A percentile compares a stretch with the other conserved stretches of the same genome.
Conservation (phyloP, 2,113 vertebrate genomes). For the Podocnemis expansa region DNA sequence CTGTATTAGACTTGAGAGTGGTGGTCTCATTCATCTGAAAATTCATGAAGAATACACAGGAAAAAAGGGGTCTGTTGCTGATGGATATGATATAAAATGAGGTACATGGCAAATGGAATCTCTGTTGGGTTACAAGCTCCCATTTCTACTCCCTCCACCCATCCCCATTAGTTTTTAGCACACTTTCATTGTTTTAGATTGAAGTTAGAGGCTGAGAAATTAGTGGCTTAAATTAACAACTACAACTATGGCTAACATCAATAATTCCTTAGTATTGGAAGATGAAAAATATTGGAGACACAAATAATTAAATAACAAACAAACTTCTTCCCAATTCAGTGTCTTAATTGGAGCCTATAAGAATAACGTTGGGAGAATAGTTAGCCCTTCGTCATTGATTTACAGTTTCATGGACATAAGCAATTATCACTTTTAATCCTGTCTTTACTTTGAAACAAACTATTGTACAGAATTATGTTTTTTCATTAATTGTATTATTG, state of each 20-base stretch:
- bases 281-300: background rate
- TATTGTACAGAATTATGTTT: background rate
- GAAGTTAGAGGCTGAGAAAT: background rate
- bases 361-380: background rate
- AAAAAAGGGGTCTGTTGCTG: background rate
- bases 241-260: rapidly evolving
- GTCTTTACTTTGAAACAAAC: slow-evolving; percentile 28
- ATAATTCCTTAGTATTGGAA: background rate
- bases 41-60: background rate
- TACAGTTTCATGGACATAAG: background rate
- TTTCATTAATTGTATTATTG: background rate
- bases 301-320: background rate
- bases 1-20: background rate
- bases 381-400: slow-evolving; percentile 34
- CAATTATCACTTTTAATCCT: slow-evolving; percentile 36
- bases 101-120: background rate
- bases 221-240: background rate
- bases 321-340: background rate
- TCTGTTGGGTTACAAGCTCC: background rate
- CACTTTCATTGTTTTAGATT: background rate
- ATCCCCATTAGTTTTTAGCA: background rate
- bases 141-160: background rate
- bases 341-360: slow-evolving; percentile 45
- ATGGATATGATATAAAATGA: background rate
- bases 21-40: background rate